Evolutionary conservation across 2,113 vertebrate genomes (phyloP).

Genomic region (Neotoma lepida): DNA sequence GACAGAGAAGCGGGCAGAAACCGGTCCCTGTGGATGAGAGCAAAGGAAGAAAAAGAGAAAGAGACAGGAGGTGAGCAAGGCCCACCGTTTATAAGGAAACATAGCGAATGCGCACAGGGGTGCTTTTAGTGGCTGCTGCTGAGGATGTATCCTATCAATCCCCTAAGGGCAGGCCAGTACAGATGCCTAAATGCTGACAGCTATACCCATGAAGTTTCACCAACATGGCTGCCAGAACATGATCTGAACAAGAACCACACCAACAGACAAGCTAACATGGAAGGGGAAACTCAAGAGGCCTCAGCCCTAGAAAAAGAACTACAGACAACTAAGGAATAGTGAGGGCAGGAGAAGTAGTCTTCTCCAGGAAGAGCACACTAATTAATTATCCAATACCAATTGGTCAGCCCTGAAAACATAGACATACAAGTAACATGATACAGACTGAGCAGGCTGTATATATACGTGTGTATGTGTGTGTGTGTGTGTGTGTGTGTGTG

Average conservation of each 20-base stretch:
- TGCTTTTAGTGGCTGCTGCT: too few species aligned
- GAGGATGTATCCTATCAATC: too few species aligned
- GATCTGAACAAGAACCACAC: background rate
- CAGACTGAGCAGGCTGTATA: background rate
- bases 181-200: background rate
- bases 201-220: background rate
- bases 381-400: background rate
- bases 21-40: too few species aligned
- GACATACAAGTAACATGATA: background rate
- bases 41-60: too few species aligned
- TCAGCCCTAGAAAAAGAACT: background rate
- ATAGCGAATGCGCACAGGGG: too few species aligned
- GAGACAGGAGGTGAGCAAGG: too few species aligned
- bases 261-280: background rate
- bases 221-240: background rate
- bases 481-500: background rate
- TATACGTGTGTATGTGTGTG: background rate
- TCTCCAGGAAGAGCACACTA: background rate
- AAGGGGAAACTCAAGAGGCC: background rate
- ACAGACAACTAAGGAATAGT: background rate
- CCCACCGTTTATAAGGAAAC: too few species aligned
- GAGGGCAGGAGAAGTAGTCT: background rate
- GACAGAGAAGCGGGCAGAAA: too few species aligned
- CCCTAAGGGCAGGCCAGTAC: too few species aligned
- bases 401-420: background rate